Evolutionary conservation across 2,113 vertebrate species (phyloP).

Genomic region (Bos javanicus): DNA sequence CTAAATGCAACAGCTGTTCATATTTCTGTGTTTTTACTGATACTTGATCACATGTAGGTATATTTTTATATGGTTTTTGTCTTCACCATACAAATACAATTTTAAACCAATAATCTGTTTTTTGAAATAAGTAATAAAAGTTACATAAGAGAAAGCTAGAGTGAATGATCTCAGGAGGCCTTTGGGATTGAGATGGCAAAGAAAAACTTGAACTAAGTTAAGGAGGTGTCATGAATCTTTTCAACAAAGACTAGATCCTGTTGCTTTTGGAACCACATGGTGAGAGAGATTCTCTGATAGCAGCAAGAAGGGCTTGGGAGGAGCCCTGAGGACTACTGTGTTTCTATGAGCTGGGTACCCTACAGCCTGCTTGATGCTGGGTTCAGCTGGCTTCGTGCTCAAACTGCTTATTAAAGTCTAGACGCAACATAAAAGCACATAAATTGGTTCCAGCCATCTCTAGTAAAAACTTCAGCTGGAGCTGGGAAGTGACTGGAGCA

Average conservation of each 20-base stretch:
- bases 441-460: constrained; percentile 91
- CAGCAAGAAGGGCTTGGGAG: constrained; percentile 47
- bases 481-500: constrained; percentile 85
- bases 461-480: constrained; percentile 86
- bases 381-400: constrained; percentile 82
- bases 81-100: background rate
- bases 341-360: constrained; percentile 62
- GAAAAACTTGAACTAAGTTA: constrained; percentile 26
- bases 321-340: constrained; percentile 53
- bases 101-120: background rate
- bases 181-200: background rate
- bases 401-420: constrained; percentile 98
- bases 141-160: background rate
- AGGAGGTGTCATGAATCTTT: constrained; percentile 18
- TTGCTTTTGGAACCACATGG: constrained; percentile 37
- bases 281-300: constrained; percentile 15
- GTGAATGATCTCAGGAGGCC: background rate
- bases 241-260: background rate
- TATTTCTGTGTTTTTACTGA: background rate
- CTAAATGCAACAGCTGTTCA: background rate
- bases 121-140: background rate
- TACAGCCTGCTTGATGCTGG: constrained; percentile 85
- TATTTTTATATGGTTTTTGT: background rate
- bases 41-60: background rate
- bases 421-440: constrained; percentile 96